These are phyloP conservation scores for Apomyelois bistriatella DNA, from an alignment of 2,888 invertebrate species.

Conservation along the genomic window DNA sequence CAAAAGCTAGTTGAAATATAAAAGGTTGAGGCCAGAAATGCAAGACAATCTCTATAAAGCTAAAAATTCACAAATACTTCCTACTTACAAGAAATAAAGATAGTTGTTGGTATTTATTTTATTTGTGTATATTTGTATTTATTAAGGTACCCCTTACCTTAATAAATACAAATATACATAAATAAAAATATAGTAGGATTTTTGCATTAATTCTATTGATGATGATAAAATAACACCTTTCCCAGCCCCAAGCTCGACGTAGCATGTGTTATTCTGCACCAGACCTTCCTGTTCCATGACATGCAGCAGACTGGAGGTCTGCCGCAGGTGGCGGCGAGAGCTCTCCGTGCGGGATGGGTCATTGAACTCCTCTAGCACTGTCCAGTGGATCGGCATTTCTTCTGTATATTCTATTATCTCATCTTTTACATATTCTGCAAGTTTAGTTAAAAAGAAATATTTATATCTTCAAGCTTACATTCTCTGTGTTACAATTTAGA, in stretches of 20 bases:
- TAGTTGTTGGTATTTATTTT: too few relatives aligned
- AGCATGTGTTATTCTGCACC: constrained; percentile 82
- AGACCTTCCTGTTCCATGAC: constrained; percentile 82
- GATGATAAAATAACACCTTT: constrained; percentile 79
- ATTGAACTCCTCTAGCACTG: constrained; percentile 45
- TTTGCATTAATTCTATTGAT: neutral
- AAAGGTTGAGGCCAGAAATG: too few relatives aligned
- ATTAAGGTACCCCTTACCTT: too few relatives aligned
- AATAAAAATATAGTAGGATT: neutral
- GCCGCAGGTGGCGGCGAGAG: constrained; percentile 86
- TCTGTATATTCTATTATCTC: constrained; percentile 34
- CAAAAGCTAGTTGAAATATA: too few relatives aligned
- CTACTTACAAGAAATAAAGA: too few relatives aligned
- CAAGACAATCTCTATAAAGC: too few relatives aligned
- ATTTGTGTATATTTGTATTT: too few relatives aligned
- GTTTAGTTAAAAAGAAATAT: neutral
- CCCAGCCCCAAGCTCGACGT: constrained; percentile 94
- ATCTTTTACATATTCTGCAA: constrained; percentile 46
- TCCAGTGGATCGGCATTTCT: constrained; percentile 47
- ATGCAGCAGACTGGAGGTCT: constrained; percentile 88
- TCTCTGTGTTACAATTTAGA: too few relatives aligned
- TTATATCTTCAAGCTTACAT: too few relatives aligned
- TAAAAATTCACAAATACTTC: too few relatives aligned
- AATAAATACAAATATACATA: too few relatives aligned
- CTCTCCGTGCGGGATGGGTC: constrained; percentile 79